Percentiles rank a stretch among this genome's conserved stretches.
Conservation (phyloP, 2,113 vertebrate genomes). For the Mobula birostris region DNA sequence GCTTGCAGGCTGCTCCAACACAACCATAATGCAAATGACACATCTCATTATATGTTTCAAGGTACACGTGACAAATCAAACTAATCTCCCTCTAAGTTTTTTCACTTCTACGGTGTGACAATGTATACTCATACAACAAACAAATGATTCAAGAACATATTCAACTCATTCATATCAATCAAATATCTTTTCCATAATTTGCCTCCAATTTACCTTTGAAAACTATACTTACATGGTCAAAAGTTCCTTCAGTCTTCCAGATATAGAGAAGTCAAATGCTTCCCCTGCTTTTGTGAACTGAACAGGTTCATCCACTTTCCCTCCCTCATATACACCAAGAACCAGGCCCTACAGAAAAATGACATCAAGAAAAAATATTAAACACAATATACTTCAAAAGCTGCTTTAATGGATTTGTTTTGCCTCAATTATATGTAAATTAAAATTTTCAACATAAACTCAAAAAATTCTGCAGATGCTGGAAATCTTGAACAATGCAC, state of each 20-base stretch:
- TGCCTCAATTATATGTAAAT: too few species aligned
- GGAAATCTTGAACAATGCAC: too few species aligned
- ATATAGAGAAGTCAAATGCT: conserved; percentile 64
- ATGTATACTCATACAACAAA: neutral
- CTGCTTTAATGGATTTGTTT: too few species aligned
- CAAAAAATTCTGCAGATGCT: too few species aligned
- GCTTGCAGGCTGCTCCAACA: too few species aligned
- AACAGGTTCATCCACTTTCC: conserved; percentile 50
- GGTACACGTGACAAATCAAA: too few species aligned
- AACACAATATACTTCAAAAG: neutral
- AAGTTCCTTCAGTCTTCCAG: conserved; percentile 74
- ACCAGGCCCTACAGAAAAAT: conserved; percentile 69
- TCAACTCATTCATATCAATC: neutral
- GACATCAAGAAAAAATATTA: neutral
- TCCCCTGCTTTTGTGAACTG: conserved; percentile 72
- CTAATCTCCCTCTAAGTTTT: too few species aligned
- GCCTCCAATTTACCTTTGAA: neutral
- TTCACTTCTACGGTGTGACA: neutral
- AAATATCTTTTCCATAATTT: neutral
- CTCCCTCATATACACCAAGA: conserved; percentile 74
- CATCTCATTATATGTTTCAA: too few species aligned
- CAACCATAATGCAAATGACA: too few species aligned
- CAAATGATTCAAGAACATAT: neutral
- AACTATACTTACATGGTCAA: conserved; percentile 66
- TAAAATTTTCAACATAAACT: too few species aligned